Evolutionary conservation across 2,888 invertebrate species (phyloP).

Genomic region (Ennomos fuscantarius): DNA sequence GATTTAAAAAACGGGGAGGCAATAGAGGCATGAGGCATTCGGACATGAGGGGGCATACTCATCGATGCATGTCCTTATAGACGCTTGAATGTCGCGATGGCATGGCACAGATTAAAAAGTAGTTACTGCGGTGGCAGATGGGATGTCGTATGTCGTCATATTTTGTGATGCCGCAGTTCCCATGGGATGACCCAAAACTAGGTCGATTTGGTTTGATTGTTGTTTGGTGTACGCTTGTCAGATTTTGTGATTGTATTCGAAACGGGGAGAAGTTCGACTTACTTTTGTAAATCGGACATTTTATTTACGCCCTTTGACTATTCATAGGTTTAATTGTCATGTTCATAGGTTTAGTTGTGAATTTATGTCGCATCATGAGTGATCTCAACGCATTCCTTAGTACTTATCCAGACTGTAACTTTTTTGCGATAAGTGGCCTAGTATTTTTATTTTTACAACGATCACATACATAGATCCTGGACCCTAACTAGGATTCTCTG

Average conservation of each 20-base stretch:
- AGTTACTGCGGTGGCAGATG: conserved; percentile 51
- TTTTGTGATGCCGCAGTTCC: conserved; percentile 47
- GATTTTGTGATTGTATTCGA: conserved; percentile 9
- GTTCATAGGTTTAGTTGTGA: too few species aligned
- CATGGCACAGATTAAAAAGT: conserved; percentile 23
- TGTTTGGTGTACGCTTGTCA: conserved; percentile 15
- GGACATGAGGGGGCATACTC: conserved; percentile 62
- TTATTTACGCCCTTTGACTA: too few species aligned
- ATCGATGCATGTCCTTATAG: conserved; percentile 58
- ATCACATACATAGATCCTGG: too few species aligned
- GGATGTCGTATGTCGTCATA: conserved; percentile 35
- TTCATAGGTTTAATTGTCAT: too few species aligned
- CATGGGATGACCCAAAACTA: conserved; percentile 45
- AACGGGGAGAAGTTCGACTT: background rate
- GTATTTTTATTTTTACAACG: too few species aligned
- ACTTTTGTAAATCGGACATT: too few species aligned
- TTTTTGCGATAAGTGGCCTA: too few species aligned
- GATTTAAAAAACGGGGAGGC: conserved; percentile 66
- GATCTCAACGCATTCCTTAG: too few species aligned
- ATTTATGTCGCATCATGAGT: too few species aligned
- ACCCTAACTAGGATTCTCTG: too few species aligned
- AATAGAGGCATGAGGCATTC: conserved; percentile 51
- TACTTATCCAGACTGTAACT: too few species aligned
- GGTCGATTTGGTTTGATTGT: conserved; percentile 36
- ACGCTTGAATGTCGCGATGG: conserved; percentile 28